These are phyloP conservation scores for Dicycla oo DNA, from an alignment of 2,888 invertebrate genomes.

Conservation along the genomic window DNA sequence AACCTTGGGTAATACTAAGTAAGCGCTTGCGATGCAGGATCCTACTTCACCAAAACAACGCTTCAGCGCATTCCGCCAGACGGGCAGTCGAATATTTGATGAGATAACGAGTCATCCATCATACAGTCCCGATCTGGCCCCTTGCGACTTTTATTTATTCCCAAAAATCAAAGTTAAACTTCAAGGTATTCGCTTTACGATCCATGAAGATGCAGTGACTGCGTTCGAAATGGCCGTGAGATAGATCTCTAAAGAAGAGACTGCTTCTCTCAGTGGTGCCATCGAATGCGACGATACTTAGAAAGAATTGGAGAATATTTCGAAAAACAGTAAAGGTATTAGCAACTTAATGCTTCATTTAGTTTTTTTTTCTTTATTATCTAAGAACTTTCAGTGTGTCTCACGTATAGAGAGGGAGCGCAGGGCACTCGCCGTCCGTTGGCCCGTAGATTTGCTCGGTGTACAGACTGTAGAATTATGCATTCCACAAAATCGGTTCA, in stretches of 20 bases:
- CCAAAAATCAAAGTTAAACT: background rate
- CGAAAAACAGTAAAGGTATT: background rate
- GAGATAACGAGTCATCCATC: background rate
- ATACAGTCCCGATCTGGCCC: background rate
- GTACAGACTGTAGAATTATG: no score
- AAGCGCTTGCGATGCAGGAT: background rate
- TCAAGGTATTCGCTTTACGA: background rate
- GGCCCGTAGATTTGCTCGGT: no score
- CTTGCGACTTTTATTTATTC: background rate
- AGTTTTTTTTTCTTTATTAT: no score
- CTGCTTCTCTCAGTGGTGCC: no score
- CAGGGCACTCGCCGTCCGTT: no score
- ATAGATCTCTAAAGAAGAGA: background rate
- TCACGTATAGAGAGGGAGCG: no score
- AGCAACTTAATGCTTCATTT: no score
- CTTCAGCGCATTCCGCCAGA: background rate
- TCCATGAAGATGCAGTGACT: background rate
- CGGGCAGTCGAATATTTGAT: background rate
- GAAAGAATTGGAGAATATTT: no score
- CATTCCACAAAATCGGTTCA: no score
- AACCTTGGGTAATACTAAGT: no score
- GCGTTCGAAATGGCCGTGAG: background rate
- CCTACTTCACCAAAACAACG: background rate
- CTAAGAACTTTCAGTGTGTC: no score
- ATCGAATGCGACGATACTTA: background rate